These are phyloP conservation scores for Notodonta dromedarius DNA, from an alignment of 2,888 invertebrate species.

Conservation along the genomic window DNA sequence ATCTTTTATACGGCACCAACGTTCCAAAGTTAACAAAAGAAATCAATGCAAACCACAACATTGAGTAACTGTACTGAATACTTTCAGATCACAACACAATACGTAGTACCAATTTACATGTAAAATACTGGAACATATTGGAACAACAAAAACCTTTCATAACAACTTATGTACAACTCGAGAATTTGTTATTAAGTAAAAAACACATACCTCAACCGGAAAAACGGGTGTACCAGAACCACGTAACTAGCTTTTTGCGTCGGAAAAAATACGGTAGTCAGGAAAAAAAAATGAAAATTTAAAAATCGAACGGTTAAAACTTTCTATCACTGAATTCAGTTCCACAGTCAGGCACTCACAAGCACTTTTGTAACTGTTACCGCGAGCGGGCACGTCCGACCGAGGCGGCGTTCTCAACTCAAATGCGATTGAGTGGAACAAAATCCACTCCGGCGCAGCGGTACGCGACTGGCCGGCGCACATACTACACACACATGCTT, in stretches of 20 bases:
- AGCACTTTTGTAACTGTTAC: constrained; percentile 43
- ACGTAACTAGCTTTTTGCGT: constrained; percentile 30
- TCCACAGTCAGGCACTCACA: constrained; percentile 47
- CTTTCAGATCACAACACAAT: constrained; percentile 5
- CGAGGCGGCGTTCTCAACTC: constrained; percentile 56
- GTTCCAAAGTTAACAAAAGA: constrained; percentile 3
- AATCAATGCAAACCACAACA: constrained; percentile 3
- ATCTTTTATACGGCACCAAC: constrained; percentile 8
- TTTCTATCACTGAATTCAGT: constrained; percentile 47
- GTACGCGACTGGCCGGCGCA: constrained; percentile 51
- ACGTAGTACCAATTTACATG: constrained; percentile 19
- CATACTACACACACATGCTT: constrained; percentile 48
- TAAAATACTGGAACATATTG: constrained; percentile 12
- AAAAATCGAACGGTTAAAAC: constrained; percentile 34
- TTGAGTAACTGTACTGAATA: constrained; percentile 6
- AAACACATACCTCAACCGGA: constrained; percentile 47
- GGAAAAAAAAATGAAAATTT: constrained; percentile 33
- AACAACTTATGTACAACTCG: constrained; percentile 29
- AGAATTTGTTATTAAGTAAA: constrained; percentile 33
- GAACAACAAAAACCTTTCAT: constrained; percentile 24
- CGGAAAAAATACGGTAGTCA: constrained; percentile 20
- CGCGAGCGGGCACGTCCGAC: constrained; percentile 56
- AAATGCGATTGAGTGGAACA: constrained; percentile 84
- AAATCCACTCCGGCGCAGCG: constrained; percentile 68
- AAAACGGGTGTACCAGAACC: constrained; percentile 31